A percentile compares a stretch with the other conserved stretches of the same genome.
Evolutionary conservation across 2,888 invertebrate genomes (phyloP).

Genomic region (Leptopterna dolabrata): DNA sequence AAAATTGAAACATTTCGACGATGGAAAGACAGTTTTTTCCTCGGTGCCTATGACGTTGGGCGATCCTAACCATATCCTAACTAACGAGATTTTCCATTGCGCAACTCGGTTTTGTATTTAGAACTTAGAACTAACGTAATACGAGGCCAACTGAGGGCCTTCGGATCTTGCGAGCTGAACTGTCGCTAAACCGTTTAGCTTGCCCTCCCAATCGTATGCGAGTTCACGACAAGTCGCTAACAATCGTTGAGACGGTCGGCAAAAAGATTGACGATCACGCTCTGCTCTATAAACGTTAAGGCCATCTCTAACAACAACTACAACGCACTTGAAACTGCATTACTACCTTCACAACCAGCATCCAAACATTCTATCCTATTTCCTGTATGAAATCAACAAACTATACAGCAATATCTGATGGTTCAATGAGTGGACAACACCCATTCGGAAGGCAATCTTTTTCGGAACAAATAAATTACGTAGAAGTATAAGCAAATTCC

Average conservation of each 20-base stretch:
- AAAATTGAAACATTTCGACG: too few species aligned
- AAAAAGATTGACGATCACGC: not conserved
- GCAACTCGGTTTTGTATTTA: not conserved
- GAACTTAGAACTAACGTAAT: not conserved
- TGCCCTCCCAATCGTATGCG: not conserved
- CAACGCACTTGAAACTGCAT: too few species aligned
- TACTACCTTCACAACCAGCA: too few species aligned
- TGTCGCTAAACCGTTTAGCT: not conserved
- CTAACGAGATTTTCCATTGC: not conserved
- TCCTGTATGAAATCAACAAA: too few species aligned
- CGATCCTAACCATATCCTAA: not conserved
- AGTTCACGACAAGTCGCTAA: not conserved
- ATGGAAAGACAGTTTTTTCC: too few species aligned
- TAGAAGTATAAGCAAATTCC: too few species aligned
- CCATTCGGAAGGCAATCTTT: too few species aligned
- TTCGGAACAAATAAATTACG: too few species aligned
- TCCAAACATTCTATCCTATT: too few species aligned
- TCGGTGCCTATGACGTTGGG: not conserved
- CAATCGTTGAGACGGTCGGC: not conserved
- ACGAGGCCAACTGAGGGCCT: not conserved
- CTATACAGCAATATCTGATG: too few species aligned
- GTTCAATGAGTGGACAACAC: too few species aligned
- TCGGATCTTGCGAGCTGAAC: not conserved
- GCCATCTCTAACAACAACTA: too few species aligned
- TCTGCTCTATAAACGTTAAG: not conserved